Base-by-base conservation (phyloP, 2,797 vertebrate genomes). In the Oreochromis grahami region DNA sequence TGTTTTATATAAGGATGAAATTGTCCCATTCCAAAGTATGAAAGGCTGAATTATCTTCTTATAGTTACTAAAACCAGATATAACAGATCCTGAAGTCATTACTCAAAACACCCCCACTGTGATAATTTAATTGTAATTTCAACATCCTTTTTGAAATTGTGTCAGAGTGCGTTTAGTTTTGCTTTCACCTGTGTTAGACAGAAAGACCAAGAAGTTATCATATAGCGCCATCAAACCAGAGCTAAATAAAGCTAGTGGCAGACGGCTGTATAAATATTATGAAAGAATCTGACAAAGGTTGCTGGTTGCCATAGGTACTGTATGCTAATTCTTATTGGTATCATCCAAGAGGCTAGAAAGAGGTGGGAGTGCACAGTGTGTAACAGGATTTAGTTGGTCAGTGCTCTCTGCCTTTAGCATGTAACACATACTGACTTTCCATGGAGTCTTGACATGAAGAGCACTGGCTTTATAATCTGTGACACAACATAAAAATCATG, bases 261-360 rank as follows among this genome's bases (percentile, higher is more conserved):
- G 94, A 94, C 89, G 90, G 92, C 95, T 95, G 95, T 93, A 94
- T 93, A 97, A 97, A 97, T 94, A 96, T 96, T 95, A 95, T 95
- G 95, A 96, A 95, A 96, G 93, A 94, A 91, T 90, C 93, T 94
- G 93, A 96, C 94, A 96, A 96, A 96, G 96, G 96, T 96, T 96
- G 95, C 86, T 41, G 91, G 96, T 97, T 96, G 96, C 96, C 96
- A 97, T 97, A 96, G 96, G 95, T 96, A 96, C 96, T 93, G 92
- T 95, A 97, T 96, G 95, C 94, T 96, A 97, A 96, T 97, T 95
- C 82, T 86, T 94, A 96, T 96, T 95, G 94, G 93, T 95, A 91
- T 95, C 94, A 95, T 93, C 90, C 89, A 78, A 88, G 84, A 81
- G 86, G 85, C 84, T 84, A 88, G 51, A 80, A 53, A 79, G 83